Evolutionary conservation across 35 echinoderm and acorn worm genomes (phyloP).

Genomic region (Apostichopus parvimensis): DNA sequence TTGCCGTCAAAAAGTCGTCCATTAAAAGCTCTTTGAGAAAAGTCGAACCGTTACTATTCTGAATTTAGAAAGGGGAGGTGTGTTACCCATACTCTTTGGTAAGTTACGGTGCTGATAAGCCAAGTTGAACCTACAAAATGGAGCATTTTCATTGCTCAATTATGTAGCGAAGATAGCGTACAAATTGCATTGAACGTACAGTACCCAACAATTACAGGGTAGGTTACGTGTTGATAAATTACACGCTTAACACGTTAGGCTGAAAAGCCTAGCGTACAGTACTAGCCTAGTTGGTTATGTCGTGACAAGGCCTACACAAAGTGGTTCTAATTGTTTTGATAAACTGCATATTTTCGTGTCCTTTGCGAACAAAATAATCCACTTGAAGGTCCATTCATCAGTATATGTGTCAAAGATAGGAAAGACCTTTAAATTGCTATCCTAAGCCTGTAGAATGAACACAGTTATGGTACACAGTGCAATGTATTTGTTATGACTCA

Average conservation of each 20-base stretch:
- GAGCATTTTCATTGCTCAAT: neutral
- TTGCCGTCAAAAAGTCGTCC: neutral
- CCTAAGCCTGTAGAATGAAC: no score
- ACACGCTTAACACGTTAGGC: no score
- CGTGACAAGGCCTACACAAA: no score
- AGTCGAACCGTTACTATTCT: neutral
- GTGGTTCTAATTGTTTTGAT: no score
- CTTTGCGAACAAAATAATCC: no score
- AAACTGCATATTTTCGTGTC: no score
- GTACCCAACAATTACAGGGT: neutral
- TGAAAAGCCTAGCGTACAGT: neutral
- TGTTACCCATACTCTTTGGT: conserved; percentile 16
- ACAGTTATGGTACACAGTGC: no score
- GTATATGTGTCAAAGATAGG: no score
- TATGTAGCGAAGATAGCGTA: neutral
- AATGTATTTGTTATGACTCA: no score
- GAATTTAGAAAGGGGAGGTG: neutral
- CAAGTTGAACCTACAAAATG: neutral
- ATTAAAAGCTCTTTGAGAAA: neutral
- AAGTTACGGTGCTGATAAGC: neutral
- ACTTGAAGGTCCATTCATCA: no score
- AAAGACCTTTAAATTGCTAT: no score
- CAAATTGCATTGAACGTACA: neutral
- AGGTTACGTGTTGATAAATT: neutral
- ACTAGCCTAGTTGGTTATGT: neutral